Evolutionary conservation across 2,888 invertebrate species (phyloP), one percentile per base, ranked within the genome.

Genomic region (Gastracanthus pulcherrimus): DNA sequence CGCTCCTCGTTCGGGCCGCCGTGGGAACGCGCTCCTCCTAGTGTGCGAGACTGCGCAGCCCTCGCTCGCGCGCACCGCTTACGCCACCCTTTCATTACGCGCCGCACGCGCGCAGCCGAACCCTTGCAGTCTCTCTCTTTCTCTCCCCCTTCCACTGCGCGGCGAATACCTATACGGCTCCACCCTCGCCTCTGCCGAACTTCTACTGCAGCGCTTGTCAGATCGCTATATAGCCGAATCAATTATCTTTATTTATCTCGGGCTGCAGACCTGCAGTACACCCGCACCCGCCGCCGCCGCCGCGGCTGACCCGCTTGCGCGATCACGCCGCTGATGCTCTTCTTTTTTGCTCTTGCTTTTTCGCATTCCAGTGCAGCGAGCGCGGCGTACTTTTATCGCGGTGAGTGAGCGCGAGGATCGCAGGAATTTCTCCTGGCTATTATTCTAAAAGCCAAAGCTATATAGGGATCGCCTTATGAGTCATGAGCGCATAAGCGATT

Each of bases 21-120:
- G 91, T 91, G 90, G 91, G 91, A 91, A 91, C 90, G 34, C 62
- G 60, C 62, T 34, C 36, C 34, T 34, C 34, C 34, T n/a, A 79
- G 74, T 78, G 55, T 60, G 60, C n/a, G 55, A 45, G 34, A 23
- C 76, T 66, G 31, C 78, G 66, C 76, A 74, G 55, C 76, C 71
- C 71, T 45, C 66, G 26, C 16, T 3, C 4, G 19, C 19, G 48
- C 48, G 13, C 6, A 3, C 38, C 41, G 38, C 62, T 66, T 64
- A 75, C 70, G 74, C 80, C 86, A 85, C 87, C 87, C 86, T 87
- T 86, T 86, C 85, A 86, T 87, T 86, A 86, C 84, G 77, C 85
- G 85, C 83, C 85, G 86, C 85, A 85, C 86, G 85, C n/a, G n/a
- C n/a, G n/a, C n/a, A n/a, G n/a, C n/a, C n/a, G n/a, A n/a, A n/a